A percentile compares a stretch with the other conserved stretches of the same genome.
phyloP scores from a whole-genome alignment of 2,113 vertebrate genomes.

The Irena cyanogastra region DNA sequence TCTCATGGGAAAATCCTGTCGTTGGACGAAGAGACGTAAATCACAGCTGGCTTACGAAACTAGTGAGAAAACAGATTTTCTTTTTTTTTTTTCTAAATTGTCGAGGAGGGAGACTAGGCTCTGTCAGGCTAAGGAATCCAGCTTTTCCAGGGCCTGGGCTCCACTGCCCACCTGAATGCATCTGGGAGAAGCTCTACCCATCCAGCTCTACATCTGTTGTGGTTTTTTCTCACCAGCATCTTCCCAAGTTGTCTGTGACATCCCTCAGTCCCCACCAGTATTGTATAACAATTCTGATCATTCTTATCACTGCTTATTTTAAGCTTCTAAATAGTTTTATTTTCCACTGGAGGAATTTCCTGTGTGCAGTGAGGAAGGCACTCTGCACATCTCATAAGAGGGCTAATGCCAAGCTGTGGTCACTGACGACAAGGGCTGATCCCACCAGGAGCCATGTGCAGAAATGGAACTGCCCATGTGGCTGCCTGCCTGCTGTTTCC shows the following conservation, averaged over 20 bases:
- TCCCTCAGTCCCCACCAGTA: not conserved
- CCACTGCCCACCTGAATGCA: not conserved
- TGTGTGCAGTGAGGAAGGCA: not conserved
- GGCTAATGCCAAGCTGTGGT: not conserved
- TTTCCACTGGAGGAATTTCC: not conserved
- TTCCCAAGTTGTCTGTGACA: not conserved
- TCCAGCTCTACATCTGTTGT: accelerated
- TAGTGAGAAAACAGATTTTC: not conserved
- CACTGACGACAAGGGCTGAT: not conserved
- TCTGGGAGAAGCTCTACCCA: not conserved
- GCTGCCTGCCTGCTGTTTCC: not conserved
- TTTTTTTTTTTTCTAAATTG: not conserved
- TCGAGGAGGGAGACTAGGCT: not conserved
- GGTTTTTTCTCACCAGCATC: not conserved
- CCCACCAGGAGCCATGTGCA: not conserved
- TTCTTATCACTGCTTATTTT: not conserved
- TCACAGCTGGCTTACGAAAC: not conserved
- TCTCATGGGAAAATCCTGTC: not conserved
- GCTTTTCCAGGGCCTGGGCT: not conserved
- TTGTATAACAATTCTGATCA: not conserved
- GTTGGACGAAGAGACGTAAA: not conserved
- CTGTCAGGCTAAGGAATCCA: not conserved
- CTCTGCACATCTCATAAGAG: not conserved
- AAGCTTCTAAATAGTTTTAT: not conserved
- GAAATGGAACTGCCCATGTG: not conserved